Percentiles rank a stretch among this genome's conserved stretches.
Conservation (phyloP, 2,113 vertebrate genomes). For the Furnarius figulus region DNA sequence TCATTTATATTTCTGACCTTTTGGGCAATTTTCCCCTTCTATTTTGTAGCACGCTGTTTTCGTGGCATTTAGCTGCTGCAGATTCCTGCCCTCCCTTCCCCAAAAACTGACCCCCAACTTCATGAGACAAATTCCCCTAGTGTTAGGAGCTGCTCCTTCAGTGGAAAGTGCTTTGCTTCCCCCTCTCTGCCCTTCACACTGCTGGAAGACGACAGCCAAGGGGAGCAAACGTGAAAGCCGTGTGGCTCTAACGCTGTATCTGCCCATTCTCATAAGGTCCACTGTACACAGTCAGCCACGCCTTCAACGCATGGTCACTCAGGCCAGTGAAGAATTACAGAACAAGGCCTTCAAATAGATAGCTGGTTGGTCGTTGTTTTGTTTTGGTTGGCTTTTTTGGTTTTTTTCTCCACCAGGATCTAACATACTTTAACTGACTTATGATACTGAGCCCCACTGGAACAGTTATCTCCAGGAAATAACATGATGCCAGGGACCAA, state of each 20-base stretch:
- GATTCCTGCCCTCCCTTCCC: background rate
- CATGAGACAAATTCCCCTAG: background rate
- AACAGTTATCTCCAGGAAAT: background rate
- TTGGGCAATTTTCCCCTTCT: background rate
- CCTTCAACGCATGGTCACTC: background rate
- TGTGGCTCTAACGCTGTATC: background rate
- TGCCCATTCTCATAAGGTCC: background rate
- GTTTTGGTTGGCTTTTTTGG: background rate
- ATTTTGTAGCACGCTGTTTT: background rate
- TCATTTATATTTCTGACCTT: background rate
- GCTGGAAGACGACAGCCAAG: background rate
- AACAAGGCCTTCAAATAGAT: background rate
- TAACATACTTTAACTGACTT: background rate
- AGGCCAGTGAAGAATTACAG: background rate
- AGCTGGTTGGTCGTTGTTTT: background rate
- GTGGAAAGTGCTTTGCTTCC: background rate
- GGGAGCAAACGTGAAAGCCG: background rate
- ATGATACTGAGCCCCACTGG: background rate
- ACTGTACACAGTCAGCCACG: background rate
- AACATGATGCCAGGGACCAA: background rate
- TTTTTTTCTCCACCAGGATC: background rate
- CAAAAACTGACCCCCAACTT: background rate
- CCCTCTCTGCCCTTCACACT: background rate
- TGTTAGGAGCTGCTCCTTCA: background rate
- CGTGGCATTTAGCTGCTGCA: background rate